Percentiles rank a stretch among this genome's conserved stretches.
These are phyloP conservation scores for Mustela nigripes DNA, from an alignment of 2,113 vertebrate species.

Conservation along the genomic window DNA sequence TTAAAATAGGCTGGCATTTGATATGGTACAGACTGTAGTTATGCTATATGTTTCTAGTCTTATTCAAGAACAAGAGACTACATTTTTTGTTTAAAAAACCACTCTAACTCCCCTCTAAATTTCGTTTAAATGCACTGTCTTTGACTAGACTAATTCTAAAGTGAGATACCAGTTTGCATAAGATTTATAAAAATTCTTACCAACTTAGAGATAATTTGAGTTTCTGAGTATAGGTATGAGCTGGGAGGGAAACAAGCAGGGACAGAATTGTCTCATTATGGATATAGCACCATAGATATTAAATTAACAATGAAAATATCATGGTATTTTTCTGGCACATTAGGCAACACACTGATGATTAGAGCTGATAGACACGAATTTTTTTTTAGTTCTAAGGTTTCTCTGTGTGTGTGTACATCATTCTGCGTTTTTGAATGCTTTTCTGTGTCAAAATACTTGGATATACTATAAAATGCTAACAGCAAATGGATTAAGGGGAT, in stretches of 20 bases:
- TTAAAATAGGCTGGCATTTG: slow-evolving; percentile 35
- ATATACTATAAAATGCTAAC: background rate
- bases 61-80: background rate
- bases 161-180: background rate
- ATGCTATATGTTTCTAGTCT: background rate
- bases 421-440: background rate
- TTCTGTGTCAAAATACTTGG: background rate
- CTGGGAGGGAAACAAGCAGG: background rate
- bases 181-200: background rate
- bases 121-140: background rate
- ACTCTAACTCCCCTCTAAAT: background rate
- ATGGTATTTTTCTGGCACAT: background rate
- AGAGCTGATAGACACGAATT: background rate
- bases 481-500: background rate
- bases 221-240: background rate
- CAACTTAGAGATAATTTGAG: background rate
- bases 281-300: background rate
- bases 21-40: background rate
- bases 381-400: background rate
- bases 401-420: background rate
- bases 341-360: background rate
- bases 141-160: slow-evolving; percentile 4
- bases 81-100: slow-evolving; percentile 28
- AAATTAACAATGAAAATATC: background rate
- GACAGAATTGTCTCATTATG: background rate